A percentile compares a stretch with the other conserved stretches of the same genome.
These are phyloP conservation scores for Brachyhypopomus gauderio DNA, from an alignment of 2,113 vertebrate species.

Conservation along the genomic window DNA sequence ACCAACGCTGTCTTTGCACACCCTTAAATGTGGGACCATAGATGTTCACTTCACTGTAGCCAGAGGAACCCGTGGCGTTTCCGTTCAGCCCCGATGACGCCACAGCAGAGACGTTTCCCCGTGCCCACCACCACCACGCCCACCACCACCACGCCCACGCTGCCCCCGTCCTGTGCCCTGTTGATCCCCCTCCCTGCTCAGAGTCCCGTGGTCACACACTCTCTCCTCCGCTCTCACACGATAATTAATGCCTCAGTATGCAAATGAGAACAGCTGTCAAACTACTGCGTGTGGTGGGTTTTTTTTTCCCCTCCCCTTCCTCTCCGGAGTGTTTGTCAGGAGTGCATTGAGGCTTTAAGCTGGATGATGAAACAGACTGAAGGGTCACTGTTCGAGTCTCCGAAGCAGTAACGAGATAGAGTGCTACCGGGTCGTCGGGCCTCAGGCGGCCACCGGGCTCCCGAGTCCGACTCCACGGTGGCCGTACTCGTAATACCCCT, in stretches of 20 bases:
- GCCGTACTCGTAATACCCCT: neutral
- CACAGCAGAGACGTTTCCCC: neutral
- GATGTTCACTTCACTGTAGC: neutral
- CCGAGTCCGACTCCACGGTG: neutral
- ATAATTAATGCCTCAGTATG: constrained; percentile 98
- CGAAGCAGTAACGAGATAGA: neutral
- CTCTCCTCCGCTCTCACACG: constrained; percentile 83
- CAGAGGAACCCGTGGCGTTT: neutral
- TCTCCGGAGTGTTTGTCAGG: constrained; percentile 60
- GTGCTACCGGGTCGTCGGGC: neutral
- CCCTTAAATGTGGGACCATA: too few species aligned
- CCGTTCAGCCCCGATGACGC: neutral
- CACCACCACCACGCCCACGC: neutral
- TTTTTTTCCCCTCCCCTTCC: constrained; percentile 41
- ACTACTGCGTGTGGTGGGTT: constrained; percentile 83
- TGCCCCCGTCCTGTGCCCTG: constrained; percentile 23
- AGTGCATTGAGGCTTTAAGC: constrained; percentile 57
- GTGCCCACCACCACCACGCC: neutral
- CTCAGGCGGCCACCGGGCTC: neutral
- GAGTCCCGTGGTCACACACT: constrained; percentile 82
- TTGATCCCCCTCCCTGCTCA: constrained; percentile 48
- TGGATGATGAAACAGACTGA: constrained; percentile 42
- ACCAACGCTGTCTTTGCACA: neutral
- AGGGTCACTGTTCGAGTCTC: constrained; percentile 29
- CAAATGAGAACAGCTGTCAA: constrained; percentile 88